Evolutionary conservation across 2,797 vertebrate genomes (phyloP).

Genomic region (Meriones psammophilus): DNA sequence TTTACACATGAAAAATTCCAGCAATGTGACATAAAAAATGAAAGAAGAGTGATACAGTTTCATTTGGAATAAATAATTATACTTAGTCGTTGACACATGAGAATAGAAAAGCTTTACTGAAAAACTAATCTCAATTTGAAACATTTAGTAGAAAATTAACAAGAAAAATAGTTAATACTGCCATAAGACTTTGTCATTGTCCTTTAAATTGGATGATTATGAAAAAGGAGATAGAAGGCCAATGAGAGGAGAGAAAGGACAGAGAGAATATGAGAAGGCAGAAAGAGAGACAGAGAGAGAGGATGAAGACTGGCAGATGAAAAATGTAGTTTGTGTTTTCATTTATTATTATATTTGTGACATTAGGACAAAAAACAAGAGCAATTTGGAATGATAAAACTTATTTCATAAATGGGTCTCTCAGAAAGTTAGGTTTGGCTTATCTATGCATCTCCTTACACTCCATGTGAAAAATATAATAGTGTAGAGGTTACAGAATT

Average conservation of each 20-base stretch:
- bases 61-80: not conserved
- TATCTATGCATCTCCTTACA: not conserved
- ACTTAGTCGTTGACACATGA: no score
- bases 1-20: no score
- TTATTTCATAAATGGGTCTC: not conserved
- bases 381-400: not conserved
- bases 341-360: not conserved
- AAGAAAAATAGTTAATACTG: no score
- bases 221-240: rapidly evolving
- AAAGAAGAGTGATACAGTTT: no score
- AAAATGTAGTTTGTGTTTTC: not conserved
- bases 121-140: not conserved
- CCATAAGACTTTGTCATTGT: not conserved
- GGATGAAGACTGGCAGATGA: no score
- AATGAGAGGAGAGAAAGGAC: no score
- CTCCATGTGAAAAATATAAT: not conserved
- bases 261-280: not conserved
- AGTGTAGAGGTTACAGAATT: not conserved
- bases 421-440: not conserved
- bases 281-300: no score
- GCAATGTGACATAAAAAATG: not conserved
- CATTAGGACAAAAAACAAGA: not conserved
- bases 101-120: not conserved
- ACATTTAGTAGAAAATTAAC: not conserved
- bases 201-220: not conserved